Base-by-base conservation (phyloP, 2,113 vertebrate species). In the Athene noctua region DNA sequence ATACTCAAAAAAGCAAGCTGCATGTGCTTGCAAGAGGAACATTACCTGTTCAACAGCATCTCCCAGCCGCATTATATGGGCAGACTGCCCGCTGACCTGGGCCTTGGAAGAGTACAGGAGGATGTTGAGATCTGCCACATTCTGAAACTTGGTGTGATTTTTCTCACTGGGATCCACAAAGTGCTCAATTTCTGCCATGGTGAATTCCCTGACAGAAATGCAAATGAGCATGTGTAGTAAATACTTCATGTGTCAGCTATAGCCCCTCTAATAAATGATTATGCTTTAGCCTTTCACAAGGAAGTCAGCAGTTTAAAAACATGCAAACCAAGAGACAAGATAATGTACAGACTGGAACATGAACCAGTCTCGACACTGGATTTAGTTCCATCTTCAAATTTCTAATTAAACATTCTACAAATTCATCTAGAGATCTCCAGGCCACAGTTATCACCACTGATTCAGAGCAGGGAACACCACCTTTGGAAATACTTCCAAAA, bases 171-270 rank as follows among this genome's bases (percentile, higher is more conserved):
- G 99, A 93, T 99, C 99, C 92, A 99, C 99, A 98, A 99, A 99
- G 98, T 99, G 99, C 98, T 99, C 99, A 0, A 99, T 99, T 98
- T 99, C 99, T 80, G 99, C 99, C 99, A 99, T 99, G 68, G 99
- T 99, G 98, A 99, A 99, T 98, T 99, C 99, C 93, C 99, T 99
- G 96, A 42, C 3, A 16, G 54, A 63, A 81, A 79, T 27, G 72
- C 18, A 75, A 36, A 2, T 9, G 40, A 36, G 12, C 22, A 30
- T 0, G 2, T 5, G 9, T 1, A 23, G 72, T 19, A 62, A 54
- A 5, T 57, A 57, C 49, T 84, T 26, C 2, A 20, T 2, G 13
- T 3, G 5, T 32, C 17, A 80, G 47, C 23, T 46, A 67, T 27
- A 55, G 59, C 12, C 38, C 19, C 10, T 59, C 25, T 38, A 79